A percentile compares a stretch with the other conserved stretches of the same genome.
These are phyloP conservation scores for Pseudomyrmex dendroicus DNA, from an alignment of 1,140 invertebrate genomes.

Conservation along the genomic window DNA sequence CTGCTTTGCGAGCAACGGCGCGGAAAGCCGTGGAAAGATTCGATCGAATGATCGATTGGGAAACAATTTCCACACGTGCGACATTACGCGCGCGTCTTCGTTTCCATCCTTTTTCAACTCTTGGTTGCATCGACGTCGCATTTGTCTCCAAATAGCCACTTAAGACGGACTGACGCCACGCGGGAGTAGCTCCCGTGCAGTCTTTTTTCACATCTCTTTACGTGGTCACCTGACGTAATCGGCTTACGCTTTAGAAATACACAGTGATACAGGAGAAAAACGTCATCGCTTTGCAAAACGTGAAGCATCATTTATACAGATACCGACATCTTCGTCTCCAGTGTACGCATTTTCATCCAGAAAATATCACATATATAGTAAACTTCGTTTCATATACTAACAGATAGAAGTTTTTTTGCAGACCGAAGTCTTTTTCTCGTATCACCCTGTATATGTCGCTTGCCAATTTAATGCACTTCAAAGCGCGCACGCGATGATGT, in stretches of 20 bases:
- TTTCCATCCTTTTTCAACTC: neutral
- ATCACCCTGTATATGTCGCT: constrained; percentile 16
- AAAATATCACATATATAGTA: neutral
- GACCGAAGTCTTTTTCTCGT: constrained; percentile 2
- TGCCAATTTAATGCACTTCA: constrained; percentile 64
- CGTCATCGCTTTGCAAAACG: no score
- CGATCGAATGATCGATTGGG: constrained; percentile 66
- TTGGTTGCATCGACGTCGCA: constrained; percentile 43
- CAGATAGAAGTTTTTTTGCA: neutral
- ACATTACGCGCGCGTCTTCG: neutral
- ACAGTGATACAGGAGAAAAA: constrained; percentile 5
- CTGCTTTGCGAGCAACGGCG: constrained; percentile 29
- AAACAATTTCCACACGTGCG: constrained; percentile 69
- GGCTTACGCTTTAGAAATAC: constrained; percentile 24
- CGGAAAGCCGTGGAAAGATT: constrained; percentile 49
- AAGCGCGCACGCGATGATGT: constrained; percentile 38
- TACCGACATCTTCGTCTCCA: no score
- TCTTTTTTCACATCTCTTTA: constrained; percentile 37
- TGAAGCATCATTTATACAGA: no score
- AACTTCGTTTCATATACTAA: constrained; percentile 5
- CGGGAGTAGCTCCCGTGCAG: constrained; percentile 6
- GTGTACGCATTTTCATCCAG: neutral
- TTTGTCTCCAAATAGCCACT: constrained; percentile 55
- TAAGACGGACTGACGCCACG: constrained; percentile 54
- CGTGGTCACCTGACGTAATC: constrained; percentile 56